Evolutionary conservation across 2,888 invertebrate genomes (phyloP), one percentile per base, ranked within the genome.

Genomic region (Sinohyriopsis cumingii): DNA sequence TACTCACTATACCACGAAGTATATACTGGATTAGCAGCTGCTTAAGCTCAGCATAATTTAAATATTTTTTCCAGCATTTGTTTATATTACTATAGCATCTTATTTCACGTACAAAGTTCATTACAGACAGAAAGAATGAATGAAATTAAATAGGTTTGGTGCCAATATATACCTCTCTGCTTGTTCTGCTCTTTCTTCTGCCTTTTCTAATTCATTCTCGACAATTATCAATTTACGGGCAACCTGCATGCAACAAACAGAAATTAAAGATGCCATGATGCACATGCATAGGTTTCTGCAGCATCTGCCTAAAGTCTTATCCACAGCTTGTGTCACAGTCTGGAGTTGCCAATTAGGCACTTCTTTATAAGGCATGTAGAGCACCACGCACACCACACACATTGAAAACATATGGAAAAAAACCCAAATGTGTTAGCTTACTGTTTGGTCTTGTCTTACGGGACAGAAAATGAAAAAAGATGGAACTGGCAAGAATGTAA

Each of bases 191-290:
- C 84, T 80, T 63, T 86, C 84, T 70, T 90, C 90, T 28, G 85
- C 77, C 65, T 82, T 72, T 76, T 89, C 89, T 76, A 89, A 81
- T 61, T 87, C 87, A 68, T 76, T 72, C 74, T 89, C 88, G 59
- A 80, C 74, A 66, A 89, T 77, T 69, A 83, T 75, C 94, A 99
- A 95, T 94, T 99, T 99, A 95, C 98, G 97, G 93, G 98, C 98
- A 92, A 98, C 97, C 98, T 99, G 79, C 68, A 28, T 28, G 61
- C 33, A 33, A 71, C 45, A 76, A 73, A 73, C 64, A 45, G 45
- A 45, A 45, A 45, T 3, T 45, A 15, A 45, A 45, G 45, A 45
- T 45, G 45, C 45, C 45, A 45, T 45, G 45, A 45, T 45, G 45
- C 45, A 45, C 45, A 45, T 45, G 45, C 45, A 45, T 33, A 33